Base-by-base conservation (phyloP, 2,113 vertebrate genomes). In the Phocoena sinus region DNA sequence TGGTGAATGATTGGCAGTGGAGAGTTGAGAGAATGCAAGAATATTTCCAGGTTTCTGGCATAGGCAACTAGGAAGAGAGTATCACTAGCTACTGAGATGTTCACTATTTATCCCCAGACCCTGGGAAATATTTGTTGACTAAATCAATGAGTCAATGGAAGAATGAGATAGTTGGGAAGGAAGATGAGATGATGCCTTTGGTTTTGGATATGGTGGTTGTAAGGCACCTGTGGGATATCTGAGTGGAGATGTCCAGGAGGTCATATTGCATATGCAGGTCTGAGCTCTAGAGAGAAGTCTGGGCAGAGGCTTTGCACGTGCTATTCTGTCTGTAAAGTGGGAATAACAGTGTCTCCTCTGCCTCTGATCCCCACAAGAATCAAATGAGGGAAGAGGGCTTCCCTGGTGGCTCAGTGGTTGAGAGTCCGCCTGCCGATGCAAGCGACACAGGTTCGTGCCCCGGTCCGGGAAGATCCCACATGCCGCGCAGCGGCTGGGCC, bases 401-500 rank as follows among this genome's bases (percentile, higher is more conserved):
- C 47, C 47, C 47, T 50, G 47, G 47, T 50, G 47, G 47, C 0
- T 0, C 47, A 50, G 47, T 50, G 47, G 47, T 50, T 13, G 12
- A 50, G 47, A 50, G 47, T 47, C 47, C 0, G 2, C 47, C 47
- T 47, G 12, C 11, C 47, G 1, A 47, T 47, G 44, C 44, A 47
- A 11, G 44, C 10, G 44, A 47, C 44, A 47, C 10, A 10, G 44
- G 44, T 47, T 12, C 12, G 3, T 50, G 47, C 47, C 47, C 47
- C 0, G 3, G 47, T 50, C 47, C 11, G 3, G 47, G 47, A 50
- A 50, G 12, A 13, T 50, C 47, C 47, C 47, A 13, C 47, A 50
- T 13, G 47, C 47, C 47, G 3, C 3, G 3, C 2, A 50, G 47
- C 12, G 12, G 2, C 2, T 3, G 12, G 47, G 47, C 47, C 47